Base-by-base conservation (phyloP, 2,888 invertebrate genomes). In the Agonum fuliginosum region DNA sequence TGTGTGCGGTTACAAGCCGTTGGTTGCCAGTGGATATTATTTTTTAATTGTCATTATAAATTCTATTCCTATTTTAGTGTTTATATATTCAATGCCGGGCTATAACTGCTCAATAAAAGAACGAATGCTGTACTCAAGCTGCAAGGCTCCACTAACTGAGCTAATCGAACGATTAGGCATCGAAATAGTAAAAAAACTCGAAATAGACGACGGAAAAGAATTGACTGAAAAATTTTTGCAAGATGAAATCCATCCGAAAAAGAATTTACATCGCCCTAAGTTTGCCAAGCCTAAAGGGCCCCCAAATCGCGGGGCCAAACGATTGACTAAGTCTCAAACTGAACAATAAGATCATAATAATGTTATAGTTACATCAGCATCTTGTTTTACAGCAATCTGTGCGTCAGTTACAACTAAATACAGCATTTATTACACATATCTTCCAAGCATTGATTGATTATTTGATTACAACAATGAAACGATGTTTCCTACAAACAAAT, bases 81-180 rank as follows among this genome's bases (percentile, higher is more conserved):
- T 99, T 87, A 95, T 99, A 84, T 99, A 99, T 88, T 97, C 98
- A 5, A 97, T 99, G 95, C 99, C 99, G 2, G 98, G 98, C 2
- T 98, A 97, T 86, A 94, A 90, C 79, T 97, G 97, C 86, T 94
- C 97, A 79, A 97, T 99, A 82, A 98, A 97, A 84, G 99, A 99
- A 86, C 90, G 98, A 81, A 99, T 99, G 99, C 89, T 99, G 85
- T 99, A 99, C 87, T 98, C 99, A 0, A 98, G 98, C 83, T 98
- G 98, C 87, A 99, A 98, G 87, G 95, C 93, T 79, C 96, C 97
- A 14, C 92, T 99, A 80, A 89, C 97, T 72, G 94, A 95, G 80
- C 91, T 93, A 14, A 92, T 98, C 79, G 92, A 95, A 83, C 91
- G 91, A 67, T 87, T 95, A 83, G 95, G 95, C 30, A 87, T 98